A percentile compares a stretch with the other conserved stretches of the same genome.
Evolutionary conservation across 2,888 invertebrate genomes (phyloP).

Genomic region (Xylota sylvarum): DNA sequence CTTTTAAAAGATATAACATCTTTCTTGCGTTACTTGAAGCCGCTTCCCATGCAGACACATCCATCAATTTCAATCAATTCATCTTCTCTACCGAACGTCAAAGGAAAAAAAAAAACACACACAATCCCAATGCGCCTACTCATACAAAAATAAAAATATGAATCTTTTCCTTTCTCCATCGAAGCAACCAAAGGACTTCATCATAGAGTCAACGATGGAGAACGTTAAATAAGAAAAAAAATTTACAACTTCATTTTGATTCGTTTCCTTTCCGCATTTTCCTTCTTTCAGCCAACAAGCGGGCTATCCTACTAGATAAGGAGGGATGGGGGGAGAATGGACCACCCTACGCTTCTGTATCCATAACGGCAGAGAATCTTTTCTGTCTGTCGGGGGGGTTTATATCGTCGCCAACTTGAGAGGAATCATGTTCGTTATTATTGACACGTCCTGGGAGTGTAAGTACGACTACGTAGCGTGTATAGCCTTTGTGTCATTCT

Average conservation of each 20-base stretch:
- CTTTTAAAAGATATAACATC: constrained; percentile 73
- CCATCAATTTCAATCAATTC: constrained; percentile 76
- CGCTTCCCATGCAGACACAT: constrained; percentile 52
- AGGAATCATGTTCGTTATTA: constrained; percentile 75
- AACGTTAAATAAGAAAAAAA: constrained; percentile 5
- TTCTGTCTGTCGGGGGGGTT: constrained; percentile 22
- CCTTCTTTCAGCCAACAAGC: background rate
- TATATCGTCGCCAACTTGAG: constrained; percentile 51
- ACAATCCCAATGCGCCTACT: constrained; percentile 12
- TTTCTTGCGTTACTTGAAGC: constrained; percentile 37
- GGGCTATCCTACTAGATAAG: constrained; percentile 8
- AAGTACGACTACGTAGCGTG: constrained; percentile 46
- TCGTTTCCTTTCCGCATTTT: constrained; percentile 35
- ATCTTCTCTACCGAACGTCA: constrained; percentile 29
- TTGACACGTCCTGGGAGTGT: constrained; percentile 72
- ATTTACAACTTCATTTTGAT: constrained; percentile 66
- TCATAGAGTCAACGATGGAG: constrained; percentile 37
- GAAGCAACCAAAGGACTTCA: constrained; percentile 27
- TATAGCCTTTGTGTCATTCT: constrained; percentile 67
- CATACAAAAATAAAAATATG: constrained; percentile 47
- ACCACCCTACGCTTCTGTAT: constrained; percentile 7
- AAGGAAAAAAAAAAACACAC: constrained; percentile 4
- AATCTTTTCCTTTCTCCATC: constrained; percentile 31
- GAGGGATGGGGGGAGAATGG: constrained; percentile 10
- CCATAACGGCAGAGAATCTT: constrained; percentile 39